Base-by-base conservation (phyloP, 2,113 vertebrate species). In the Phyllostomus discolor region DNA sequence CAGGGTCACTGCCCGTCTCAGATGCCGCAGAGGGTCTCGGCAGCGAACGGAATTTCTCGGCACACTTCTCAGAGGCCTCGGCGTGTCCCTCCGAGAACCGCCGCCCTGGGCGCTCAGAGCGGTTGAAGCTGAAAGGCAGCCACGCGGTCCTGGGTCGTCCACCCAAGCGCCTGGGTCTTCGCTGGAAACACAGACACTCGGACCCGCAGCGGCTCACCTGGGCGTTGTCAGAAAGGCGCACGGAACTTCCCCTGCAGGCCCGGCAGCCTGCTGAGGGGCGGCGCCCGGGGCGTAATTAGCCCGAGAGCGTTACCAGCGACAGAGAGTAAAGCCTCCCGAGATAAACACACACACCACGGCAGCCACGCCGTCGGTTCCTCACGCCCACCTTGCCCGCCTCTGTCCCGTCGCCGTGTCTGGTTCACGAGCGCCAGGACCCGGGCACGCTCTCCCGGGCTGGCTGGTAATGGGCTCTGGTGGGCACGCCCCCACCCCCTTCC, bases 241-340 rank as follows among this genome's bases (percentile, higher is more conserved):
- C 15, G 57, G 72, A 88, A 70, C 35, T 22, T 69, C n/a, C 88
- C 73, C 9, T 3, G 3, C 1, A 33, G 89, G 82, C 91, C 52
- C 73, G 54, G 91, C 88, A 33, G 82, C 22, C 43, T 41, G 95
- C 96, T 72, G 88, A 94, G 82, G 86, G 78, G 17, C 14, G 28
- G 73, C n/a, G 73, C 46, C 64, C n/a, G 35, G 67, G 72, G 48
- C 50, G 73, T 89, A 70, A 85, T 94, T 83, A 89, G 88, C 85
- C n/a, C 1, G 82, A 79, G 88, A 85, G 91, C 92, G 52, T 94
- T n/a, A 64, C 43, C 91, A 82, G 83, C 88, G 46, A 41, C 26
- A 48, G 85, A 62, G 91, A 91, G 64, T 54, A 17, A 64, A 54
- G 76, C 64, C 50, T 64, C 1, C 4, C 9, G 8, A 0, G 54